phyloP scores from a whole-genome alignment of 2,113 vertebrate genomes.

The Copsychus sechellarum region DNA sequence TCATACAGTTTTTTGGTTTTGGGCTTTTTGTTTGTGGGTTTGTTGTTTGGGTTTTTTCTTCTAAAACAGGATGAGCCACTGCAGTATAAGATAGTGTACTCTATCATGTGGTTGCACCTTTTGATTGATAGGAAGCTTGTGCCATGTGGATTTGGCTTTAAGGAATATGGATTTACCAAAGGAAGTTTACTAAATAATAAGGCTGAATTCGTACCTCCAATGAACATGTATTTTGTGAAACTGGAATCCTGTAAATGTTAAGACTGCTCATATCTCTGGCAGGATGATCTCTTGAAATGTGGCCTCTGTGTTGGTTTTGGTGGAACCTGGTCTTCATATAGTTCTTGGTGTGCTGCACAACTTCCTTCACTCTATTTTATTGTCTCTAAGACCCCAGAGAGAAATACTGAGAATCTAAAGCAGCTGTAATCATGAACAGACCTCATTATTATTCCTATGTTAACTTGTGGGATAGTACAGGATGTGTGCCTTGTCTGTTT shows the following conservation, averaged over 20 bases:
- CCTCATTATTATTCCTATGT: not conserved
- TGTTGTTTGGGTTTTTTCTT: not conserved
- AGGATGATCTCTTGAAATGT: not conserved
- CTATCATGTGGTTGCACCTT: not conserved
- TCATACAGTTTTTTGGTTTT: accelerated
- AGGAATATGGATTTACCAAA: not conserved
- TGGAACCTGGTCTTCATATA: conserved; percentile 18
- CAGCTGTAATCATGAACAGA: conserved; percentile 40
- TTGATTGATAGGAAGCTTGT: not conserved
- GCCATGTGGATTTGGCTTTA: not conserved
- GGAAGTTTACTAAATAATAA: not conserved
- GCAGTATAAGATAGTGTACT: not conserved
- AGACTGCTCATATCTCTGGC: not conserved
- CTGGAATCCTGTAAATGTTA: not conserved
- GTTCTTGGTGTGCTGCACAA: not conserved
- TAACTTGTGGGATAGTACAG: conserved; percentile 15
- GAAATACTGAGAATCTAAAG: not conserved
- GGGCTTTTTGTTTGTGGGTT: not conserved
- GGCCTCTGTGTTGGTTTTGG: not conserved
- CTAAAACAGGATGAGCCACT: not conserved
- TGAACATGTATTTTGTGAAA: not conserved
- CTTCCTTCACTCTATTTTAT: conserved; percentile 2
- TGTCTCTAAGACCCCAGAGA: not conserved
- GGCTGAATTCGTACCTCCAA: not conserved
- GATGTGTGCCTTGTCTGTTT: conserved; percentile 2